These are phyloP conservation scores for Hippocampus barbouri DNA, from an alignment of 2,113 vertebrate species.

Conservation along the genomic window DNA sequence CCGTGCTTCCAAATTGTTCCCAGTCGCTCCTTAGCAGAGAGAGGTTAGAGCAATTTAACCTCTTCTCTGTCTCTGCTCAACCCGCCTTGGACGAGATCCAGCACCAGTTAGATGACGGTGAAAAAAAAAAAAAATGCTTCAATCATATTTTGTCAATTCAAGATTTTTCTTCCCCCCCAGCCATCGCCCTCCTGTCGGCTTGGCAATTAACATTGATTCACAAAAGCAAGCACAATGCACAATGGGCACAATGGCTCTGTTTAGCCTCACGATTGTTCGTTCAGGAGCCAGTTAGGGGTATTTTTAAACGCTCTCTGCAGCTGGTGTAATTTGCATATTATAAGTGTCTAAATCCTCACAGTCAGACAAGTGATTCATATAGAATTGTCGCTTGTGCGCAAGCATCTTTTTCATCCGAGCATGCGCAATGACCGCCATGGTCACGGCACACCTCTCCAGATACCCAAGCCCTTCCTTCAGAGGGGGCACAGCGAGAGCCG, in stretches of 20 bases:
- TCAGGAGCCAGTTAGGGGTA: slow-evolving; percentile 27
- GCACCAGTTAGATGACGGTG: slow-evolving; percentile 40
- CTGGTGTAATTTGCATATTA: slow-evolving; percentile 2
- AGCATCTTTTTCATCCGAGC: neutral
- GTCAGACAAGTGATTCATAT: slow-evolving; percentile 14
- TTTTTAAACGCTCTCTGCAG: neutral
- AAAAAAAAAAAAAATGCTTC: slow-evolving; percentile 54
- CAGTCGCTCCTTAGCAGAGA: slow-evolving; percentile 42
- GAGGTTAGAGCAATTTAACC: slow-evolving; percentile 68
- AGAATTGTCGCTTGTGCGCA: neutral
- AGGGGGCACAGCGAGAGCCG: slow-evolving; percentile 30
- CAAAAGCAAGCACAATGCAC: slow-evolving; percentile 16
- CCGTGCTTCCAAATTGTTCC: slow-evolving; percentile 54
- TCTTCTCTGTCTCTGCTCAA: slow-evolving; percentile 42
- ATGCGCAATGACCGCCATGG: slow-evolving; percentile 8
- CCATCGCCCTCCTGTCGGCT: slow-evolving; percentile 11
- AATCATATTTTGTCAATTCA: slow-evolving; percentile 69
- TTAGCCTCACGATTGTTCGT: slow-evolving; percentile 15
- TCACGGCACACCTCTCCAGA: slow-evolving; percentile 19
- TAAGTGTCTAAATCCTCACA: slow-evolving; percentile 1
- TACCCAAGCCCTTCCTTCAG: neutral
- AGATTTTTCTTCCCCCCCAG: slow-evolving; percentile 22
- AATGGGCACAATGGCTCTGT: slow-evolving; percentile 33
- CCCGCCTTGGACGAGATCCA: slow-evolving; percentile 40
- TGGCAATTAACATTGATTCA: slow-evolving; percentile 38